Base-by-base conservation (phyloP, 2,888 invertebrate species). In the Stegana nigrithorax region DNA sequence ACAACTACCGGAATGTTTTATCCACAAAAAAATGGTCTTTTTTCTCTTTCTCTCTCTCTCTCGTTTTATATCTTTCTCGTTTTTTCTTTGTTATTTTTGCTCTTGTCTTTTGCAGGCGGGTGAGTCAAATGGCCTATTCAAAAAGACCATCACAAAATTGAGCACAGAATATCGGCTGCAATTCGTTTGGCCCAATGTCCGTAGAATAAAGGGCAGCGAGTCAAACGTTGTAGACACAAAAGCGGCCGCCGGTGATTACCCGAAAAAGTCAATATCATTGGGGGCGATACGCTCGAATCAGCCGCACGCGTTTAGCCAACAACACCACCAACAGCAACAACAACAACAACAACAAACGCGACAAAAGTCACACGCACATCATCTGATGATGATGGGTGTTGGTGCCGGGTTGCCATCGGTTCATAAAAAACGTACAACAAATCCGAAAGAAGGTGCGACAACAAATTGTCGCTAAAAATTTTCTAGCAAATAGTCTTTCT, bases 81-180 rank as follows among this genome's bases (percentile, higher is more conserved):
- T 19, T 36, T 23, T 32, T 55, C 10, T 36, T 55, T 55, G 79
- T 76, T 69, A 72, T 77, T 21, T 76, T 69, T 76, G 79, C 68
- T 72, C 70, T 73, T 80, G 70, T 82, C 73, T 78, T 77, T 83
- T 76, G 87, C 89, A 89, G 72, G 89, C 89, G 72, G 87, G 87
- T 86, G 86, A 89, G 80, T 89, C 89, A 69, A 85, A 90, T 81
- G 92, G 92, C 76, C 91, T 93, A 84, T 87, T 91, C 82, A 89
- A 89, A 86, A 88, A 92, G 88, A 88, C 90, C 87, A 88, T 92
- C 85, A 89, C 90, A 80, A 89, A 91, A 86, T 89, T 91, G 87
- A 91, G 92, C 88, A 93, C 94, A 76, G 95, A 95, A 88, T 95
- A 95, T 88, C 90, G 92, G 79, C 90, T 94, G 85, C 94, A 95